phyloP scores from a whole-genome alignment of 2,113 vertebrate genomes.

The Salvelinus alpinus region DNA sequence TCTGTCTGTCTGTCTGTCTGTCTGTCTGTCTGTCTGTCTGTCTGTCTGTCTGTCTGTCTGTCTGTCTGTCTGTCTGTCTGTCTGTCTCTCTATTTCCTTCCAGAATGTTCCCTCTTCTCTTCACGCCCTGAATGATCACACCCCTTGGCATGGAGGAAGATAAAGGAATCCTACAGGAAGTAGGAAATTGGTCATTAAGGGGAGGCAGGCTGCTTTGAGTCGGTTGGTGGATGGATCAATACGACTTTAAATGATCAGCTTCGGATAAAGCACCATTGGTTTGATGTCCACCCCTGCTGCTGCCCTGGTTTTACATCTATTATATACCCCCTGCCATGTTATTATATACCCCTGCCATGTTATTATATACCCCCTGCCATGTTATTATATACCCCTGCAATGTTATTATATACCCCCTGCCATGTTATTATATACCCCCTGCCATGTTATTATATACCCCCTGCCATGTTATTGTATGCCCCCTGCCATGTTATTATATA shows the following conservation, averaged over 20 bases:
- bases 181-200: constrained; percentile 60
- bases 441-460: no score
- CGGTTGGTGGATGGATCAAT: constrained; percentile 57
- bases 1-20: no score
- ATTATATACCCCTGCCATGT: no score
- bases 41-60: no score
- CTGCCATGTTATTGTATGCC: no score
- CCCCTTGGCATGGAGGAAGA: constrained; percentile 65
- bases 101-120: constrained; percentile 54
- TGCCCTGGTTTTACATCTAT: constrained; percentile 41
- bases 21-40: no score
- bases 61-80: constrained; percentile 30
- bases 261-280: constrained; percentile 55
- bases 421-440: no score
- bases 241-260: constrained; percentile 71
- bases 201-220: constrained; percentile 29
- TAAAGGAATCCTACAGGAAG: constrained; percentile 72
- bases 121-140: constrained; percentile 64
- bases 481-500: no score
- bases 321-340: constrained; percentile 39
- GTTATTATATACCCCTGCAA: no score
- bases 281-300: constrained; percentile 37
- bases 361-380: neutral
- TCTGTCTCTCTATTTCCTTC: constrained; percentile 53
- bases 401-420: no score